These are phyloP conservation scores for Bombyx huttoni DNA, from an alignment of 2,888 invertebrate species.

Conservation along the genomic window DNA sequence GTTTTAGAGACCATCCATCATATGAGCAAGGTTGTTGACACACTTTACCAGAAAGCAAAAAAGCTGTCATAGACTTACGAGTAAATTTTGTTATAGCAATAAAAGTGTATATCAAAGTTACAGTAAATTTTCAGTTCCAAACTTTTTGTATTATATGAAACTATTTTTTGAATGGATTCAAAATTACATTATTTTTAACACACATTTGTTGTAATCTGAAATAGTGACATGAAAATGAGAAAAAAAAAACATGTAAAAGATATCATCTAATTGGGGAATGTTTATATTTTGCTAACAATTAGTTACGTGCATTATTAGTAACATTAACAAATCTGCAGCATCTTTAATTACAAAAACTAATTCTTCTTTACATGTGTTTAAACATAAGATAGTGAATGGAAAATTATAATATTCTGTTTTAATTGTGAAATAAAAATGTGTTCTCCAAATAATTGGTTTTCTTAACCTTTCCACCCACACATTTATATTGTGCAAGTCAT, in stretches of 20 bases:
- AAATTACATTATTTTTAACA: conserved; percentile 41
- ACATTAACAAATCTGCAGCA: conserved; percentile 25
- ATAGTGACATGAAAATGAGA: conserved; percentile 21
- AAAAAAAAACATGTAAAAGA: conserved; percentile 17
- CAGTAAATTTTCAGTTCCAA: conserved; percentile 56
- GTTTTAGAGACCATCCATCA: conserved; percentile 97
- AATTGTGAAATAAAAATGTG: conserved; percentile 64
- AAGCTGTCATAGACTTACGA: conserved; percentile 84
- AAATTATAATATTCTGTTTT: conserved; percentile 70
- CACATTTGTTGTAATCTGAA: conserved; percentile 22
- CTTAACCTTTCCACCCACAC: conserved; percentile 32
- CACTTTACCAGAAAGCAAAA: conserved; percentile 98
- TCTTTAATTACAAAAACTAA: conserved; percentile 43
- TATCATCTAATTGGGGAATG: conserved; percentile 25
- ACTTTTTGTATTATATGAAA: conserved; percentile 38
- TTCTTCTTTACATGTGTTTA: conserved; percentile 43
- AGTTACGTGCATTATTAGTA: not conserved
- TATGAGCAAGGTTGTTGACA: conserved; percentile 99
- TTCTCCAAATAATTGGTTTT: conserved; percentile 53
- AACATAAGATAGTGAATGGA: conserved; percentile 64
- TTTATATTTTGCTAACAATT: not conserved
- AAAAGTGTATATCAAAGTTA: conserved; percentile 62
- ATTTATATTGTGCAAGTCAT: conserved; percentile 42
- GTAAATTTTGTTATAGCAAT: conserved; percentile 63
- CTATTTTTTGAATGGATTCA: conserved; percentile 55